Evolutionary conservation across 1,140 invertebrate species (phyloP), one percentile per base, ranked within the genome.

Genomic region (Pogonomyrmex barbatus): DNA sequence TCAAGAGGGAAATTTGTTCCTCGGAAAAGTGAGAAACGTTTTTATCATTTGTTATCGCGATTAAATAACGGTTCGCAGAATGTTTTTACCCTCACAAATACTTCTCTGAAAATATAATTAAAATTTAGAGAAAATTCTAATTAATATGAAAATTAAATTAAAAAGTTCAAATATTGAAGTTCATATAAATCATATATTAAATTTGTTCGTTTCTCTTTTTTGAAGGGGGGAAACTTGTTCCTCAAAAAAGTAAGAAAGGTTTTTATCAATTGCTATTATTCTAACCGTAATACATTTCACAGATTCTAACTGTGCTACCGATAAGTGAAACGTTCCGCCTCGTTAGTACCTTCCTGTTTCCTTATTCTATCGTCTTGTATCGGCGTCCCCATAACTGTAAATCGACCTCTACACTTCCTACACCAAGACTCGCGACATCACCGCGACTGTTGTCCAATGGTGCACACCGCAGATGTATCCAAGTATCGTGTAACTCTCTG

Each of bases 281-380:
- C 56, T 17, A 10, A n/a, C 4, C 9, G 1, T 17, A 65, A 65
- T 60, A 17, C 6, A 60, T 75, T 50, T 82, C 12, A 3, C 30
- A 2, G 65, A 71, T 71, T 60, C 42, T 50, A 58, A 70, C 50
- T 24, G 79, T 10, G 52, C 42, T 50, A 17, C 33, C 68, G 54
- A 24, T 60, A 36, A 82, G 54, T 47, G 33, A 82, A 82, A 73
- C 68, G 68, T 83, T 83, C 79, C 54, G 68, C 54, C 79, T 83
- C 68, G 79, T 83, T 83, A 83, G 68, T 83, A 50, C 39, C 33
- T 83, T 83, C 79, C 79, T 73, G 54, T 83, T 83, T 83, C 79
- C 79, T 83, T 73, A 63, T 62, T 60, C 68, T 83, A 83, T 62
- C 79, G 30, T 83, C 68, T 82, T 60, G 67, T 73, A 82, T 82